Conservation (phyloP, 2,888 invertebrate genomes). For the Noctua comes region DNA sequence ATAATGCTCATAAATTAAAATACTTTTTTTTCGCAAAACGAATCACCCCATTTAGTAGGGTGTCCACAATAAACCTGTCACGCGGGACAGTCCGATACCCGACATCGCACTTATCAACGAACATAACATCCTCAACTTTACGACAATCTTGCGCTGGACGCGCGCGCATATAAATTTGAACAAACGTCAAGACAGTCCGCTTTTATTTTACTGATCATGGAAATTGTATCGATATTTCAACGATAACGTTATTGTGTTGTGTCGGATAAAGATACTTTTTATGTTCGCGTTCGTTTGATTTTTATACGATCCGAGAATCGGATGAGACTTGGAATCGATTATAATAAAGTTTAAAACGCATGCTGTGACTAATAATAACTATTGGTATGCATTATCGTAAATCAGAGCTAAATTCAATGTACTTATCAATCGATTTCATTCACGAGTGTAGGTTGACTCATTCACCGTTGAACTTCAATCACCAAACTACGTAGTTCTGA, state of each 20-base stretch:
- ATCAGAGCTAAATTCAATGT: conserved; percentile 48
- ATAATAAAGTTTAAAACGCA: conserved; percentile 72
- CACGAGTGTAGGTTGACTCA: conserved; percentile 18
- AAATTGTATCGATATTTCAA: conserved; percentile 89
- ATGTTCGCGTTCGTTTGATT: conserved; percentile 82
- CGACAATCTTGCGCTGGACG: conserved; percentile 85
- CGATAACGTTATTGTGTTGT: conserved; percentile 86
- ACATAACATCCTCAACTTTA: conserved; percentile 89
- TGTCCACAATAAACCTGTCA: conserved; percentile 89
- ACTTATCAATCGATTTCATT: conserved; percentile 43
- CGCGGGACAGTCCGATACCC: conserved; percentile 83
- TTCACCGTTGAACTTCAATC: conserved; percentile 16
- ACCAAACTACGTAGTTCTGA: conserved; percentile 24
- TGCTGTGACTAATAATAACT: conserved; percentile 65
- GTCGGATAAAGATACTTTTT: conserved; percentile 83
- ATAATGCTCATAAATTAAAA: conserved; percentile 59
- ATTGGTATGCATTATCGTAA: conserved; percentile 50
- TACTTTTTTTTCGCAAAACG: conserved; percentile 76
- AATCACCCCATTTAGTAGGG: conserved; percentile 82
- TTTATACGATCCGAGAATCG: conserved; percentile 78
- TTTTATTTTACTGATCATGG: conserved; percentile 89
- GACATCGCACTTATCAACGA: conserved; percentile 87
- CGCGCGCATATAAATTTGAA: conserved; percentile 85
- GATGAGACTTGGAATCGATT: conserved; percentile 71
- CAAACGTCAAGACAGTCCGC: conserved; percentile 85